A percentile compares a stretch with the other conserved stretches of the same genome.
Evolutionary conservation across 2,888 invertebrate genomes (phyloP).

Genomic region (Trisateles emortualis): DNA sequence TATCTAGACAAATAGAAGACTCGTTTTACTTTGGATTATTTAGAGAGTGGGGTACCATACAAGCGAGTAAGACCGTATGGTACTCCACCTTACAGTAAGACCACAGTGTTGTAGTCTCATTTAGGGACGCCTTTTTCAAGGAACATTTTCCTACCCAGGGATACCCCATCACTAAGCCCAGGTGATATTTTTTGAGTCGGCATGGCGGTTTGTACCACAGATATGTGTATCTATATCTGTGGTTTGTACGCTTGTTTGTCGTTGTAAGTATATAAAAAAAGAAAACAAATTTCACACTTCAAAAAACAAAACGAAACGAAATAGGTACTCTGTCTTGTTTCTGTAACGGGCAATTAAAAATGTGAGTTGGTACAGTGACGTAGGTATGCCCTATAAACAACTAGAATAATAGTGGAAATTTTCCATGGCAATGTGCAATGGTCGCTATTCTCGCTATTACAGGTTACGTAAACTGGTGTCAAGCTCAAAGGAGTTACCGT

Average conservation of each 20-base stretch:
- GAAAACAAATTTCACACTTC: not conserved
- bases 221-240: no score
- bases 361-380: constrained; percentile 7
- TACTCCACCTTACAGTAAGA: no score
- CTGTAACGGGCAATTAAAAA: constrained; percentile 10
- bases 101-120: no score
- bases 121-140: no score
- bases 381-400: constrained; percentile 12
- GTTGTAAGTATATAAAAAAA: not conserved
- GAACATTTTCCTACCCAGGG: no score
- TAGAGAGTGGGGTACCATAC: no score
- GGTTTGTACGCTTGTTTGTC: no score
- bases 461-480: constrained; percentile 32
- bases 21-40: not conserved
- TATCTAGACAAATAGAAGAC: not conserved
- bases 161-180: no score
- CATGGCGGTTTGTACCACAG: no score
- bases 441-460: constrained; percentile 23
- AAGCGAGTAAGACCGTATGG: no score
- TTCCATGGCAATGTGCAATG: constrained; percentile 27
- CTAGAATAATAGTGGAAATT: constrained; percentile 21
- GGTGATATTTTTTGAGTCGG: no score
- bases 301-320: no score
- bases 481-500: constrained; percentile 39
- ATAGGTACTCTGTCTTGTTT: constrained; percentile 17